A percentile compares a stretch with the other conserved stretches of the same genome.
These are phyloP conservation scores for Sinocyclocheilus maitianheensis DNA, from an alignment of 2,113 vertebrate genomes.

Conservation along the genomic window DNA sequence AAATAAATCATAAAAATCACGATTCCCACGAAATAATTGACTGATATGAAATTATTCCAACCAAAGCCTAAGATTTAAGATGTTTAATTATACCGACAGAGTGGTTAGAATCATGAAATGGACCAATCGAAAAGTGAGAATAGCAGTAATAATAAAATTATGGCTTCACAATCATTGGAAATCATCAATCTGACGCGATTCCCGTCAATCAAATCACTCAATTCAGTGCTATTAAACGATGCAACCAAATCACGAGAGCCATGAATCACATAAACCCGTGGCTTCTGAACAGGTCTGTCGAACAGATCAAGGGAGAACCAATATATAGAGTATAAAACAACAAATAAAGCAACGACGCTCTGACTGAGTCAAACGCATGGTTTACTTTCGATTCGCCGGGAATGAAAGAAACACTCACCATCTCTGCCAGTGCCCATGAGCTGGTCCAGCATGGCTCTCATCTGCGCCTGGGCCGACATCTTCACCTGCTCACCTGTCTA, in stretches of 20 bases:
- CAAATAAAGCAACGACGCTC: no score
- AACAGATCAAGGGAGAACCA: no score
- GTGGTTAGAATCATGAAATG: not conserved
- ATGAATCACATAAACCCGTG: not conserved
- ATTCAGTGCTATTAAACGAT: not conserved
- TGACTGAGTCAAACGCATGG: not conserved
- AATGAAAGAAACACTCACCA: slow-evolving; percentile 78
- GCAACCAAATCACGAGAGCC: not conserved
- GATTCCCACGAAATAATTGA: not conserved
- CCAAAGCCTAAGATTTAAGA: not conserved
- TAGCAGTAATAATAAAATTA: not conserved
- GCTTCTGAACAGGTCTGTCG: no score
- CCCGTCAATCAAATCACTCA: not conserved
- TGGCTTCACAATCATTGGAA: not conserved
- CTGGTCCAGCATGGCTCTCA: slow-evolving; percentile 98
- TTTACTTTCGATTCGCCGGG: not conserved
- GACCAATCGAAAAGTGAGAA: not conserved
- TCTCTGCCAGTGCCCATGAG: slow-evolving; percentile 97
- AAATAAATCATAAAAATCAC: not conserved
- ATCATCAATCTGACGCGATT: not conserved
- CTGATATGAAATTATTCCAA: not conserved
- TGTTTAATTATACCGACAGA: no score
- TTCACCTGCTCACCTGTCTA: slow-evolving; percentile 32
- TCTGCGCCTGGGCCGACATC: slow-evolving; percentile 99
- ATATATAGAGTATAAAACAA: not conserved